Evolutionary conservation across 1,140 invertebrate genomes (phyloP).

Genomic region (Trissolcus basalis): DNA sequence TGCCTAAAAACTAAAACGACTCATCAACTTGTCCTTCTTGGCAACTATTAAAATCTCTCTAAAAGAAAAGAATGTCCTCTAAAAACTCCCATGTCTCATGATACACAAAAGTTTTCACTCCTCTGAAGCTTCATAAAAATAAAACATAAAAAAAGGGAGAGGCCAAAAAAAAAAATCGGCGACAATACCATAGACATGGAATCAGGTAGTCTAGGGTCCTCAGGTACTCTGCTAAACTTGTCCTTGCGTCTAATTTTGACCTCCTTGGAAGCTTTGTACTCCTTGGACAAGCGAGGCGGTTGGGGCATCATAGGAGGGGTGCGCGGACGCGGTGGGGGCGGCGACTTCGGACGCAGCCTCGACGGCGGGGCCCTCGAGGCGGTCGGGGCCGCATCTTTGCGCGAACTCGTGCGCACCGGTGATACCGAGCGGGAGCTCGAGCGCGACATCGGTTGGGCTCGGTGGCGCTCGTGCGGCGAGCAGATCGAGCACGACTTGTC

Average conservation of each 20-base stretch:
- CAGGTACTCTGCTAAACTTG: conserved; percentile 68
- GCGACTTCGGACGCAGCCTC: conserved; percentile 65
- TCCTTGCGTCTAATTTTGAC: conserved; percentile 68
- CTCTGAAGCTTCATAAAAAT: too few species aligned
- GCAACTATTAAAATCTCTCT: too few species aligned
- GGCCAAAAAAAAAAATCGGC: too few species aligned
- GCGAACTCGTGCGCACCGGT: conserved; percentile 59
- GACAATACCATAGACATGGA: conserved; percentile 69
- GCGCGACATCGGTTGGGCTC: conserved; percentile 60
- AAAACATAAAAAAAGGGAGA: too few species aligned
- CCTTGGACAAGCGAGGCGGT: conserved; percentile 70
- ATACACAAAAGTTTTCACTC: too few species aligned
- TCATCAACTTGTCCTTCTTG: too few species aligned
- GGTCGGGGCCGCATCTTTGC: conserved; percentile 66
- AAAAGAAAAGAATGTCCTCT: too few species aligned
- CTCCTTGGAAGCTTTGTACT: conserved; percentile 70
- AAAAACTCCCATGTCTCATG: too few species aligned
- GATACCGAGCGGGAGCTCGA: conserved; percentile 69
- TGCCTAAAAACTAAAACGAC: too few species aligned
- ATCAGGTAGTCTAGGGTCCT: conserved; percentile 72
- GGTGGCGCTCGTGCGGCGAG: conserved; percentile 75
- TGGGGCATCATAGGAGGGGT: conserved; percentile 74
- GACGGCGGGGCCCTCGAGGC: conserved; percentile 64
- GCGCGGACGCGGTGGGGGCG: conserved; percentile 70
- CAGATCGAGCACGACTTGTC: conserved; percentile 89